Evolutionary conservation across 2,113 vertebrate species (phyloP).

Genomic region (Osmerus mordax): DNA sequence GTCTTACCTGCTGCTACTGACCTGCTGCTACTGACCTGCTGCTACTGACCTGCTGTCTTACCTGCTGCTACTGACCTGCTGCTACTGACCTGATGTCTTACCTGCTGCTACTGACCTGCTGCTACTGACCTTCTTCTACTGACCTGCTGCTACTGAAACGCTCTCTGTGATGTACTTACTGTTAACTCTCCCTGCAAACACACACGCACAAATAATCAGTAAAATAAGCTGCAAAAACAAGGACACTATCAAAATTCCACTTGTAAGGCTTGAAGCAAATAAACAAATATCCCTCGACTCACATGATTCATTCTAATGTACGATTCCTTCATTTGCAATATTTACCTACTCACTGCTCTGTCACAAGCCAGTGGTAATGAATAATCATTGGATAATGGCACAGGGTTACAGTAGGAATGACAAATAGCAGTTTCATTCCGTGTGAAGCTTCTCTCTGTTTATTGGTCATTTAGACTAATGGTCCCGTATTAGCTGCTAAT

Average conservation of each 20-base stretch:
- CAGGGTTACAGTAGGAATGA: slow-evolving; percentile 59
- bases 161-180: slow-evolving; percentile 26
- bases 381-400: slow-evolving; percentile 60
- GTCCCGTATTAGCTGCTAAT: slow-evolving; percentile 60
- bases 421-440: slow-evolving; percentile 61
- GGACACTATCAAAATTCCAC: not conserved
- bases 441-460: slow-evolving; percentile 56
- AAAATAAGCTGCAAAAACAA: not conserved
- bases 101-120: slow-evolving; percentile 1
- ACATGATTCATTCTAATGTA: slow-evolving; percentile 39
- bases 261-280: not conserved
- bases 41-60: too few relatives aligned
- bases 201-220: slow-evolving; percentile 16
- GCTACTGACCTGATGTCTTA: not conserved
- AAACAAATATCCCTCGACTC: not conserved
- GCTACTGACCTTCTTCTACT: slow-evolving; percentile 1
- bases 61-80: not conserved
- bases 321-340: slow-evolving; percentile 17
- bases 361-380: slow-evolving; percentile 53
- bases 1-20: too few relatives aligned
- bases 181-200: slow-evolving; percentile 26
- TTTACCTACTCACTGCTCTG: slow-evolving; percentile 51
- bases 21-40: too few relatives aligned
- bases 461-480: slow-evolving; percentile 65
- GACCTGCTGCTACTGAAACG: slow-evolving; percentile 15